Percentiles rank a stretch among this genome's conserved stretches.
Evolutionary conservation across 2,797 vertebrate species (phyloP).

Genomic region (Fratercula arctica): DNA sequence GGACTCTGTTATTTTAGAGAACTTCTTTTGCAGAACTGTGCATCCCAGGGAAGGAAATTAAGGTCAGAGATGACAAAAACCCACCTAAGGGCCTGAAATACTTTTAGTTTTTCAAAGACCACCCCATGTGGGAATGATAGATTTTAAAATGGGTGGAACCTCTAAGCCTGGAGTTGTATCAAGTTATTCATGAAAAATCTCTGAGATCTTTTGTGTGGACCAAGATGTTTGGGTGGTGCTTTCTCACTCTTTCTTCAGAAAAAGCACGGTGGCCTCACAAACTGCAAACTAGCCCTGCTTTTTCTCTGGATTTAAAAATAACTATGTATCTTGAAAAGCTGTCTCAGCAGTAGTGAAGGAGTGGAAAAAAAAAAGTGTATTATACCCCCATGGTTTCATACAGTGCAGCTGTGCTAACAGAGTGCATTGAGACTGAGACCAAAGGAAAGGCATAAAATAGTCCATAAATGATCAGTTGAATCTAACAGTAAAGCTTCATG

Average conservation of each 20-base stretch:
- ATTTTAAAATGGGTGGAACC: constrained; percentile 39
- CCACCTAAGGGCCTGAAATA: constrained; percentile 27
- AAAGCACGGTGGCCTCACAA: constrained; percentile 1
- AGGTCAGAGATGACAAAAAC: constrained; percentile 23
- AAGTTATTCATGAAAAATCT: constrained; percentile 31
- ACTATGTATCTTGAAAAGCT: constrained; percentile 31
- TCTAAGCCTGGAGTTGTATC: constrained; percentile 27
- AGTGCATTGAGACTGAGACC: not conserved
- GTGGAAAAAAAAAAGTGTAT: not conserved
- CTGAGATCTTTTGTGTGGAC: constrained; percentile 3
- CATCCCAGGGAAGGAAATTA: constrained; percentile 1
- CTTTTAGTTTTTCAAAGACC: constrained; percentile 16
- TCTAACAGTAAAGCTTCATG: not conserved
- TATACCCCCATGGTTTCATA: constrained; percentile 20
- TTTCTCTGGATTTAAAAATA: constrained; percentile 20
- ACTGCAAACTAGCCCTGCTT: not conserved
- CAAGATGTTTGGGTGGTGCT: constrained; percentile 6
- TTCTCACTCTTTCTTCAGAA: constrained; percentile 14
- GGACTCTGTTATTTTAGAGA: not conserved
- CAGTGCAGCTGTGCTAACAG: constrained; percentile 37
- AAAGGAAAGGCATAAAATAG: not conserved
- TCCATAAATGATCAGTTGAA: not conserved
- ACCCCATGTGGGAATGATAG: constrained; percentile 17
- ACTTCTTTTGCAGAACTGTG: not conserved
- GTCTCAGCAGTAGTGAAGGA: constrained; percentile 20